A percentile compares a stretch with the other conserved stretches of the same genome.
Conservation (phyloP, 2,113 vertebrate species). For the Sinocyclocheilus rhinocerous region DNA sequence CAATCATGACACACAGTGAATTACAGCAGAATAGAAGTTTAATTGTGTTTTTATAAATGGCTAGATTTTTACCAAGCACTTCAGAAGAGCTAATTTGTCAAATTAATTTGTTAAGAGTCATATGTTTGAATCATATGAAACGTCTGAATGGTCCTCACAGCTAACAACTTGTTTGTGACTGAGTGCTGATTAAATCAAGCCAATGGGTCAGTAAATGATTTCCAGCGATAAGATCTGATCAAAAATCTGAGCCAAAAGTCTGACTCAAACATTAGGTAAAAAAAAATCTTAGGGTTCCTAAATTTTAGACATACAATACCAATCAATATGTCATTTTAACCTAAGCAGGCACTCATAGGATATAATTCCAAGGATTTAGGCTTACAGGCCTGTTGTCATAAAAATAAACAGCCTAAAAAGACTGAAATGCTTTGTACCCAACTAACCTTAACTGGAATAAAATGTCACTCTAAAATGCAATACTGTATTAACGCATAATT, state of each 20-base stretch:
- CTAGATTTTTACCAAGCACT: background rate
- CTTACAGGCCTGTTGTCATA: background rate
- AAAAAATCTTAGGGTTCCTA: background rate
- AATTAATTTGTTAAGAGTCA: background rate
- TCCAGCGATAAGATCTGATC: background rate
- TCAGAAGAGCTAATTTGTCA: background rate
- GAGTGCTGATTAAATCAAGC: slow-evolving; percentile 23
- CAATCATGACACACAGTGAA: background rate
- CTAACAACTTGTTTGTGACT: background rate
- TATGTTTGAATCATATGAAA: too few relatives aligned
- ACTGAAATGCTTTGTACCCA: background rate
- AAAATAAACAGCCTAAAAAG: background rate
- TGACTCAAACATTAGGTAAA: background rate
- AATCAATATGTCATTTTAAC: background rate
- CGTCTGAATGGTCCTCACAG: background rate
- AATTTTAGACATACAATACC: too few relatives aligned
- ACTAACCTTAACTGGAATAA: background rate
- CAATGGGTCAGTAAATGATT: background rate
- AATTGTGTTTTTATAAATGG: background rate
- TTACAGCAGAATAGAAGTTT: background rate
- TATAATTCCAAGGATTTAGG: background rate
- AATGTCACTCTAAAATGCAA: background rate
- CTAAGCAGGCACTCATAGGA: background rate
- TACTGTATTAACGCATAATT: background rate
- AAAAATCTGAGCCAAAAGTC: background rate